Base-by-base conservation (phyloP, 2,888 invertebrate genomes). In the Dynastes tityus region DNA sequence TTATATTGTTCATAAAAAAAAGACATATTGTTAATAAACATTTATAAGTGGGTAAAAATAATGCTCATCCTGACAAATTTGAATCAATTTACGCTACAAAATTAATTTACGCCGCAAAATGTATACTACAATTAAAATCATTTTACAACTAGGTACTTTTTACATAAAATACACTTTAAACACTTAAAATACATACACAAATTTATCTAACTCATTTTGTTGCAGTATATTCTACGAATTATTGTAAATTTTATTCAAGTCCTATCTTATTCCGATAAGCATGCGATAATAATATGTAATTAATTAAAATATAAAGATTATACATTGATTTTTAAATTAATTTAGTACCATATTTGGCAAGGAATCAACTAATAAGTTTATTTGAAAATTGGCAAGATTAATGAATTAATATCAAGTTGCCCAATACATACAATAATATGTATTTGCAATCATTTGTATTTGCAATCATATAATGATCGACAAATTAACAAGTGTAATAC, bases 161-260 rank as follows among this genome's bases (percentile, higher is more conserved):
- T 53, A 53, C 53, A n/a, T 53, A 53, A 53, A n/a, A 53, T 53
- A 16, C n/a, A 53, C 1, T 3, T 53, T 16, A 16, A 16, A 16
- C 16, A 16, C 16, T 16, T 16, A 16, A 16, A 16, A 16, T 16
- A 16, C 16, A 16, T 16, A 45, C 45, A 9, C 45, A 45, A 45
- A 45, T 45, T 45, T 45, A 8, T 45, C 45, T 45, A 45, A 16
- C n/a, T 53, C 16, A 6, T 53, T 1, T n/a, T 8, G 2, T 45
- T 45, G 45, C 53, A n/a, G n/a, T 27, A 11, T 61, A 61, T 9
- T 61, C 22, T 61, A 61, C 3, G n/a, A n/a, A 61, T 61, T 61
- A 27, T 61, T 29, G 61, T 9, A 61, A 61, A 5, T 61, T 22
- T 53, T 53, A 16, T 53, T 53, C 53, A 53, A 53, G 16, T 2